Evolutionary conservation across 2,797 vertebrate genomes (phyloP).

Genomic region (Hyperoplus lanceolatus): DNA sequence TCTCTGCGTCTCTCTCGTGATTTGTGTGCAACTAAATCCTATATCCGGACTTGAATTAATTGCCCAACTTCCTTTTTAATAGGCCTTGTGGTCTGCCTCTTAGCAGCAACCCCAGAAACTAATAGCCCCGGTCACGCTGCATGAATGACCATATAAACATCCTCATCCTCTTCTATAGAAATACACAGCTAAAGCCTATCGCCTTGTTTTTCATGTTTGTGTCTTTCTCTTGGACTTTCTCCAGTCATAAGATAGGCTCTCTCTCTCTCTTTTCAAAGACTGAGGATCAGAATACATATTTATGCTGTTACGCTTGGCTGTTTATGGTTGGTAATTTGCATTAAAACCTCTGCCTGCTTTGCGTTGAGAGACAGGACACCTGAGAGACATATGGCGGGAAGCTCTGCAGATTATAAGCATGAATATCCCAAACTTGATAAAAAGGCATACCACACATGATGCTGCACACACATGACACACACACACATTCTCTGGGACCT

Average conservation of each 20-base stretch:
- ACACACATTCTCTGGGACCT: conserved; percentile 38
- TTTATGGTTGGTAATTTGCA: conserved; percentile 71
- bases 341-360: conserved; percentile 59
- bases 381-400: conserved; percentile 58
- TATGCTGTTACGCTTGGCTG: conserved; percentile 61
- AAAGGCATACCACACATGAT: conserved; percentile 16
- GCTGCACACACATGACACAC: conserved; percentile 23
- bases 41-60: conserved; percentile 67
- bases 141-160: conserved; percentile 72
- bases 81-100: conserved; percentile 52
- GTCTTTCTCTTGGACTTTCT: conserved; percentile 22
- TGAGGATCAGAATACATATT: conserved; percentile 67
- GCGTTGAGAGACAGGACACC: conserved; percentile 59
- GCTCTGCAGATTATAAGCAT: conserved; percentile 33
- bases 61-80: conserved; percentile 64
- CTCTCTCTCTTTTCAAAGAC: conserved; percentile 49
- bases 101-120: conserved; percentile 48
- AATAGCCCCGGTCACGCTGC: conserved; percentile 64
- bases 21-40: conserved; percentile 43
- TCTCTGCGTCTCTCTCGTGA: not conserved
- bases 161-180: conserved; percentile 47
- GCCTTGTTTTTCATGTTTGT: conserved; percentile 15
- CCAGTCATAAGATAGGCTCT: conserved; percentile 23
- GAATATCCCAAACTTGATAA: conserved; percentile 44
- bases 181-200: conserved; percentile 41